A percentile compares a stretch with the other conserved stretches of the same genome.
phyloP scores from a whole-genome alignment of 2,113 vertebrate species.

The Dicerorhinus sumatrensis region DNA sequence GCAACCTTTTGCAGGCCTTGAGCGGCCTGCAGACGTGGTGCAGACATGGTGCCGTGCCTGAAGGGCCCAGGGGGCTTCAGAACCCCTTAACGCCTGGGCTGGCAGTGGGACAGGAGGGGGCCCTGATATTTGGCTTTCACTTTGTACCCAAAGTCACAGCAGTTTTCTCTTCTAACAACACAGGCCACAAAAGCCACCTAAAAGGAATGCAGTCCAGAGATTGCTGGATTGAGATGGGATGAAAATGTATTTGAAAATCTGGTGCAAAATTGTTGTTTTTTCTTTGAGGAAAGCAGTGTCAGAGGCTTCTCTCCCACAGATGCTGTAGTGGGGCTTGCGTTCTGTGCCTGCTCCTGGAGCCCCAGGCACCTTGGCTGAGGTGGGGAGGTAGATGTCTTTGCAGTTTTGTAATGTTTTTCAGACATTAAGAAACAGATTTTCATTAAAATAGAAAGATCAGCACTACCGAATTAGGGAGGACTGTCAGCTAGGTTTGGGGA shows the following conservation, averaged over 20 bases:
- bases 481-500: background rate
- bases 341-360: background rate
- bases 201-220: background rate
- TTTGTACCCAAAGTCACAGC: background rate
- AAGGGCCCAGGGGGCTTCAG: background rate
- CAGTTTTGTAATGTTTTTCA: background rate
- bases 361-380: background rate
- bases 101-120: too few species aligned
- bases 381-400: background rate
- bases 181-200: background rate
- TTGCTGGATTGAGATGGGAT: background rate
- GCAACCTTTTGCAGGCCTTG: background rate
- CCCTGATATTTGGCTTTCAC: background rate
- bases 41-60: background rate
- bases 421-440: slow-evolving; percentile 29
- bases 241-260: background rate
- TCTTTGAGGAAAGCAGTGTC: background rate
- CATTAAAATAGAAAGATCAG: slow-evolving; percentile 44
- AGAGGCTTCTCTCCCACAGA: too few species aligned
- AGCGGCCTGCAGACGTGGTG: too few species aligned
- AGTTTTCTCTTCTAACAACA: background rate
- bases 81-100: background rate
- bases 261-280: background rate
- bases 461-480: background rate
- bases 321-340: fast-evolving